Percentiles rank a stretch among this genome's conserved stretches.
Evolutionary conservation across 1,140 invertebrate genomes (phyloP).

Genomic region (Drosophila insularis): DNA sequence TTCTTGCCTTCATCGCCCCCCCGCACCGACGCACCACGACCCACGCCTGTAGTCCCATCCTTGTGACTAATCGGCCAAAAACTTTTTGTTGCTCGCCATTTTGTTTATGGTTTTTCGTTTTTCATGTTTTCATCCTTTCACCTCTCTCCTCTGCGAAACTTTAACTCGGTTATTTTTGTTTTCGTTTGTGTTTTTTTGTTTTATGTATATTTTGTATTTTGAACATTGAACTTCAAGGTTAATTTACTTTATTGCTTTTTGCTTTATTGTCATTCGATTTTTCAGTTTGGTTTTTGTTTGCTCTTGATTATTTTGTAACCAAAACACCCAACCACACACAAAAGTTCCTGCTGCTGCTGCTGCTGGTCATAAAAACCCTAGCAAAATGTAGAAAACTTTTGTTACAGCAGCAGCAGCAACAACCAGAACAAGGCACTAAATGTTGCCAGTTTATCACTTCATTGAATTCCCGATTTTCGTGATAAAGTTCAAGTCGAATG

Average conservation of each 20-base stretch:
- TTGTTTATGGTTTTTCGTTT: conserved; percentile 44
- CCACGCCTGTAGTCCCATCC: neutral
- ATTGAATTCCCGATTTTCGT: conserved; percentile 39
- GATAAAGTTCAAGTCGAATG: conserved; percentile 6
- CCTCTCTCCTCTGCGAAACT: conserved; percentile 8
- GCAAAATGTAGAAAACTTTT: conserved; percentile 1
- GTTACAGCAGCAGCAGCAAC: neutral
- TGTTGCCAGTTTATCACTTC: conserved; percentile 70
- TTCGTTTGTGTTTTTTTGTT: neutral
- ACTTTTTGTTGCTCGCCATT: conserved; percentile 21
- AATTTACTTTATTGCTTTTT: conserved; percentile 65
- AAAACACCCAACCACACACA: conserved; percentile 10
- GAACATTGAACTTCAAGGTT: conserved; percentile 65
- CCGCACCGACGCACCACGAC: no score
- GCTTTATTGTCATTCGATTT: conserved; percentile 66
- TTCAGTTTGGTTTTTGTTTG: conserved; percentile 35
- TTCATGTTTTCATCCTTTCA: conserved; percentile 13
- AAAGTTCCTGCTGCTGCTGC: conserved; percentile 11
- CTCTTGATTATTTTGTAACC: conserved; percentile 1
- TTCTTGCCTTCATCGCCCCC: neutral
- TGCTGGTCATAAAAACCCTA: conserved; percentile 45
- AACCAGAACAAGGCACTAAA: conserved; percentile 45
- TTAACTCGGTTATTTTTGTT: conserved; percentile 17
- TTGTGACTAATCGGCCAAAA: conserved; percentile 43
- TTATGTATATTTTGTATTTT: neutral